phyloP scores from a whole-genome alignment of 2,888 invertebrate species.

The Torymus tubicola region DNA sequence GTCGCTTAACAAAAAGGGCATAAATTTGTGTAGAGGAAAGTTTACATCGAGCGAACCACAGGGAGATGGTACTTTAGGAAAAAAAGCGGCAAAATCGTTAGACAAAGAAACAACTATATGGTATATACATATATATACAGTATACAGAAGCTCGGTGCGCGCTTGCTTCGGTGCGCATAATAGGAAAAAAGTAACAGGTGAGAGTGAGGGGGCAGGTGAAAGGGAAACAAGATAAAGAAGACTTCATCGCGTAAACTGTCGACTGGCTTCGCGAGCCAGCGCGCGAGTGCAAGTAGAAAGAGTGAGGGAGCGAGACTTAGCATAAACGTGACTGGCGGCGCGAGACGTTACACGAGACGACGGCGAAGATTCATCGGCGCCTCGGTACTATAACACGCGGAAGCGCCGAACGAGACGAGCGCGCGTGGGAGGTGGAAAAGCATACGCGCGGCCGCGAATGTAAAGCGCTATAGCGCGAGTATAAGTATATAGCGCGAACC shows the following conservation, averaged over 20 bases:
- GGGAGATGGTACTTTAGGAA: not conserved
- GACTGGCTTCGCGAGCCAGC: not conserved
- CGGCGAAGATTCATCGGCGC: conserved; percentile 10
- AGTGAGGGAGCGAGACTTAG: conserved; percentile 10
- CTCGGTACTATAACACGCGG: conserved; percentile 27
- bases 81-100: conserved; percentile 8
- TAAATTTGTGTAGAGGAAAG: not conserved
- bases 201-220: conserved; percentile 48
- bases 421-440: not conserved
- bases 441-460: not conserved
- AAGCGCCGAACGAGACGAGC: conserved; percentile 21
- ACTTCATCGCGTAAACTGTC: conserved; percentile 30
- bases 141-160: not conserved
- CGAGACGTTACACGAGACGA: not conserved
- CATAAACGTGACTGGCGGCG: conserved; percentile 42
- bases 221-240: conserved; percentile 52
- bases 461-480: not conserved
- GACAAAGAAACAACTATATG: not conserved
- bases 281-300: too few relatives aligned
- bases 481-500: conserved; percentile 2
- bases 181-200: conserved; percentile 24
- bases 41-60: not conserved
- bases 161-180: not conserved
- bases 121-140: not conserved
- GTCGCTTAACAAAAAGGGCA: not conserved